These are phyloP conservation scores for Oegoconia quadripuncta DNA, from an alignment of 2,888 invertebrate genomes.

Conservation along the genomic window DNA sequence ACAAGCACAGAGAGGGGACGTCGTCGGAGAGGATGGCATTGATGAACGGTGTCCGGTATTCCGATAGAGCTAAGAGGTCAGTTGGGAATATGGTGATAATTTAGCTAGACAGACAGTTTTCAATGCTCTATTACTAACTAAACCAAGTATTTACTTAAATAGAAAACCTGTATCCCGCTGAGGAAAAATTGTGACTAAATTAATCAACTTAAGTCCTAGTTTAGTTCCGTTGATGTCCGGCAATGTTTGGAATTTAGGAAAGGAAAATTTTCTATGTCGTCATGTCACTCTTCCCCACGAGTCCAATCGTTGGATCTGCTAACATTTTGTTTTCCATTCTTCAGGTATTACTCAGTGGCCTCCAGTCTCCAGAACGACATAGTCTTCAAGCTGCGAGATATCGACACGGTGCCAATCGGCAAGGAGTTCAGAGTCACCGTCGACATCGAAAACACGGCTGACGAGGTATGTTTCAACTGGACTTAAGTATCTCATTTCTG, in stretches of 20 bases:
- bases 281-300: no score
- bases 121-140: no score
- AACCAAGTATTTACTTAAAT: no score
- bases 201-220: no score
- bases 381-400: slow-evolving; percentile 81
- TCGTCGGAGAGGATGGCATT: slow-evolving; percentile 86
- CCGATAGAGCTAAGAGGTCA: slow-evolving; percentile 82
- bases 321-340: background rate
- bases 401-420: slow-evolving; percentile 85
- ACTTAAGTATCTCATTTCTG: no score
- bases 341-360: slow-evolving; percentile 81
- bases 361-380: slow-evolving; percentile 79
- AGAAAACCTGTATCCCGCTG: no score
- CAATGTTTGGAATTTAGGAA: no score
- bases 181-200: no score
- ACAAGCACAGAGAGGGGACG: slow-evolving; percentile 86
- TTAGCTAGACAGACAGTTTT: no score
- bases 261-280: no score
- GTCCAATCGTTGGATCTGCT: no score
- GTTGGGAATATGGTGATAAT: background rate
- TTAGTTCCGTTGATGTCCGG: no score
- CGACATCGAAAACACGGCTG: slow-evolving; percentile 81
- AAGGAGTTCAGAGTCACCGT: slow-evolving; percentile 83
- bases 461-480: slow-evolving; percentile 44
- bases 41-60: slow-evolving; percentile 85